Evolutionary conservation across 2,888 invertebrate genomes (phyloP).

Genomic region (Nomada fucata): DNA sequence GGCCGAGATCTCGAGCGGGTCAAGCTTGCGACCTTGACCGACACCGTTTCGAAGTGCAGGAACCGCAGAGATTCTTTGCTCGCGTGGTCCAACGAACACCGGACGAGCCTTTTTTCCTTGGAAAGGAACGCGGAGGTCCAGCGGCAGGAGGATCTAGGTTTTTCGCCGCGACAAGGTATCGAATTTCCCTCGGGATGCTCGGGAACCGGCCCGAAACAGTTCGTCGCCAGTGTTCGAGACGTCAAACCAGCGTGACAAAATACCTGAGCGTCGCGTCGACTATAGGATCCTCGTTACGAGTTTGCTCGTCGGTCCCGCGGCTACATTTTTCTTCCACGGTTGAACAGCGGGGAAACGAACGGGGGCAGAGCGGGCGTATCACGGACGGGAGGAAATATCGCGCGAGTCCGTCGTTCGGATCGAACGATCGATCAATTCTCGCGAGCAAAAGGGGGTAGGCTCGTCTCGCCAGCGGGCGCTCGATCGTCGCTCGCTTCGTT

Average conservation of each 20-base stretch:
- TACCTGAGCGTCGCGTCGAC: background rate
- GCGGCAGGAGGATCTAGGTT: background rate
- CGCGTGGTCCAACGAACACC: too few species aligned
- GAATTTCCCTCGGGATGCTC: slow-evolving; percentile 4
- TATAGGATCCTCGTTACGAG: too few species aligned
- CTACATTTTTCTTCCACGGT: too few species aligned
- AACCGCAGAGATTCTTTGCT: too few species aligned
- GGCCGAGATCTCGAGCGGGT: too few species aligned
- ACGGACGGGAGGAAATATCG: background rate
- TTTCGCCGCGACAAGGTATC: slow-evolving; percentile 2
- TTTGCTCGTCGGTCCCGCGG: too few species aligned
- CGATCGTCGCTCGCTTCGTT: slow-evolving; percentile 23
- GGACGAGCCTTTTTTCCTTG: too few species aligned
- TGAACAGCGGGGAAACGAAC: too few species aligned
- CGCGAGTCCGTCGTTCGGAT: background rate
- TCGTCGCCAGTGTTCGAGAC: background rate
- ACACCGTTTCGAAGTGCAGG: too few species aligned
- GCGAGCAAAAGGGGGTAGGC: background rate
- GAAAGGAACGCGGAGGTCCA: too few species aligned
- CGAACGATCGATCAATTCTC: slow-evolving; percentile 50
- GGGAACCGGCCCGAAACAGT: background rate
- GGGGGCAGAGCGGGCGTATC: too few species aligned
- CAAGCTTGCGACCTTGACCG: too few species aligned
- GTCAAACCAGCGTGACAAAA: slow-evolving; percentile 14
- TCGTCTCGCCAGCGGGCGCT: background rate